Percentiles rank a stretch among this genome's conserved stretches.
phyloP scores from a whole-genome alignment of 2,113 vertebrate genomes.

The Psophia crepitans region DNA sequence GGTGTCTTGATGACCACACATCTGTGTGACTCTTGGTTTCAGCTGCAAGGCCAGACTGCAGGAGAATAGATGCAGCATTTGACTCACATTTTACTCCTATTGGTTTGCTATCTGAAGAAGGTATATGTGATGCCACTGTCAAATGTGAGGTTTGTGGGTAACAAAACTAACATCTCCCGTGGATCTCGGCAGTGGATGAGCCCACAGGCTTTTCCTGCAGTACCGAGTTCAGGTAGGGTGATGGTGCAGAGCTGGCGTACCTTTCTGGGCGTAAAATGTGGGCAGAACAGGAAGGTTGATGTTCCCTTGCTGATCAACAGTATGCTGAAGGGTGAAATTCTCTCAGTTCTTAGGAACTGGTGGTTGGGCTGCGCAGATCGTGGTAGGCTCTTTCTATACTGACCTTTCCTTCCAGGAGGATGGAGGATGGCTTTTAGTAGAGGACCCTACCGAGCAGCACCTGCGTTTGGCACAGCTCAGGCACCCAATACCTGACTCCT shows the following conservation, averaged over 20 bases:
- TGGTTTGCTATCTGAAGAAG: background rate
- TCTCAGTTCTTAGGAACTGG: background rate
- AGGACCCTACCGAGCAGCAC: background rate
- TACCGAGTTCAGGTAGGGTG: background rate
- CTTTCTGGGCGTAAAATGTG: background rate
- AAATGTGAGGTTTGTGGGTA: background rate
- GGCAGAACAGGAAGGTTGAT: background rate
- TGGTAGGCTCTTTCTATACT: background rate
- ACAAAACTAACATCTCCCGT: background rate
- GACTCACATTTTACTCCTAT: background rate
- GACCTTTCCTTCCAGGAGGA: background rate
- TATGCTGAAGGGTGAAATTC: background rate
- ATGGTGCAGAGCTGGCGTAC: background rate
- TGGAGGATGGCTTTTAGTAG: background rate
- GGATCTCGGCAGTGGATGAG: background rate
- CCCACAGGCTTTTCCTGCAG: background rate
- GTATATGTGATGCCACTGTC: background rate
- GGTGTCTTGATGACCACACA: background rate
- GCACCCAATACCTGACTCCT: background rate
- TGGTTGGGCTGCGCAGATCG: fast-evolving
- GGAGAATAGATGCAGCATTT: background rate
- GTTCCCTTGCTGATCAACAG: background rate
- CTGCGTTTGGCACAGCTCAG: background rate
- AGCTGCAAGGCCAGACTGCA: background rate
- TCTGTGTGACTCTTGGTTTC: background rate